These are phyloP conservation scores for Pimephales promelas DNA, from an alignment of 2,113 vertebrate species.

Conservation along the genomic window DNA sequence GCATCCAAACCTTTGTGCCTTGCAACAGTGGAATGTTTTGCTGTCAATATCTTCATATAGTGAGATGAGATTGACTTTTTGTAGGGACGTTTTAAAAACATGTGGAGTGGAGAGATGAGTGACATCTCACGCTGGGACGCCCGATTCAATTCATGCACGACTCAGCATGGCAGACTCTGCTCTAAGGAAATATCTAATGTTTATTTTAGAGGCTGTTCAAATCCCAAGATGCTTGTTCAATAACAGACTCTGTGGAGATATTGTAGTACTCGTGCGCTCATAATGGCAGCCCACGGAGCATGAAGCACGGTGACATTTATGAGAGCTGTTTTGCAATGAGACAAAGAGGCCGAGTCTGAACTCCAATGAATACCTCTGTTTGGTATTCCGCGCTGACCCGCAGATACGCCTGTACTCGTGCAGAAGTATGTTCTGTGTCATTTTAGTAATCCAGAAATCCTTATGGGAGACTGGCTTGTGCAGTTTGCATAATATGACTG, in stretches of 20 bases:
- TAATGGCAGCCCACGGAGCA: slow-evolving; percentile 53
- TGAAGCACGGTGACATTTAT: slow-evolving; percentile 57
- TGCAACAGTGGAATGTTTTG: background rate
- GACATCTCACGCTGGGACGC: slow-evolving; percentile 66
- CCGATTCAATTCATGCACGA: slow-evolving; percentile 64
- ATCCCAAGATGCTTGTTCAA: slow-evolving; percentile 59
- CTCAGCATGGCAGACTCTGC: slow-evolving; percentile 67
- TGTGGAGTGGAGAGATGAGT: slow-evolving; percentile 66
- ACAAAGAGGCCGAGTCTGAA: slow-evolving; percentile 49
- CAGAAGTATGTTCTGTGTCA: slow-evolving; percentile 46
- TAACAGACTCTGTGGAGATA: slow-evolving; percentile 59
- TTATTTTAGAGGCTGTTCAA: slow-evolving; percentile 66
- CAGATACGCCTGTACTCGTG: slow-evolving; percentile 35
- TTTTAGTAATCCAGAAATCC: slow-evolving; percentile 42
- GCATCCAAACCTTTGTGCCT: background rate
- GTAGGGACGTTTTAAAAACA: slow-evolving; percentile 45
- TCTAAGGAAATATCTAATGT: slow-evolving; percentile 66
- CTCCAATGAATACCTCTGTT: slow-evolving; percentile 45
- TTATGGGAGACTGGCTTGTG: slow-evolving; percentile 40
- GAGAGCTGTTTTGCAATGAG: slow-evolving; percentile 42
- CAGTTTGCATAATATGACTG: slow-evolving; percentile 40
- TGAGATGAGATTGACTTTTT: slow-evolving; percentile 54
- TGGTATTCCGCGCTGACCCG: slow-evolving; percentile 41
- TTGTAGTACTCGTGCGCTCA: slow-evolving; percentile 41
- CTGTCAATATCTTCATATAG: slow-evolving; percentile 55